Conservation (phyloP, 2,888 invertebrate genomes). For the Tinea pellionella region DNA sequence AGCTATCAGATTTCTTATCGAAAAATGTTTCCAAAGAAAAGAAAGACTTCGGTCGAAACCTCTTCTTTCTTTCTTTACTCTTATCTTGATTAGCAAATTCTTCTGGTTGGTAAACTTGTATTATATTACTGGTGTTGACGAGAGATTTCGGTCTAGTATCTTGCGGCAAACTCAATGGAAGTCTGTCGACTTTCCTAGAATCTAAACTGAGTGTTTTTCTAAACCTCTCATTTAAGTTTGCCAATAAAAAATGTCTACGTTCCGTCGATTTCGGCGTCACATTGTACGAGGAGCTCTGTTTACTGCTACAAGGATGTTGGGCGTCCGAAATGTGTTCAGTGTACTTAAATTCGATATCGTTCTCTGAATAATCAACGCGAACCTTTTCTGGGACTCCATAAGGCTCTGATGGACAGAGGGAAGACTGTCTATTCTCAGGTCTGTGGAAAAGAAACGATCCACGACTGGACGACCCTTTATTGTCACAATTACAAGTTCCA, state of each 20-base stretch:
- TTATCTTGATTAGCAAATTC: slow-evolving; percentile 53
- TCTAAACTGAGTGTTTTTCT: slow-evolving; percentile 63
- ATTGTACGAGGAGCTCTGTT: slow-evolving; percentile 47
- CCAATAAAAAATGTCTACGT: slow-evolving; percentile 48
- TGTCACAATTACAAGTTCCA: slow-evolving; percentile 48
- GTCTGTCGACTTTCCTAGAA: slow-evolving; percentile 52
- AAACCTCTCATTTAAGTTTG: slow-evolving; percentile 60
- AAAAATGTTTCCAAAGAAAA: slow-evolving; percentile 66
- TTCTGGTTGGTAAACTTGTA: slow-evolving; percentile 39
- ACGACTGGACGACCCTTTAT: slow-evolving; percentile 44
- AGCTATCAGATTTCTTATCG: slow-evolving; percentile 61
- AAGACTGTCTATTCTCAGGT: slow-evolving; percentile 43
- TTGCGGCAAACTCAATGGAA: slow-evolving; percentile 42
- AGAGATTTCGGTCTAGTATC: slow-evolving; percentile 57
- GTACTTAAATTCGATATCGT: slow-evolving; percentile 61
- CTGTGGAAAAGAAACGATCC: slow-evolving; percentile 59
- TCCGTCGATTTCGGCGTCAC: slow-evolving; percentile 60
- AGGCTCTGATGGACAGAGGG: slow-evolving; percentile 39
- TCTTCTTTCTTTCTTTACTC: slow-evolving; percentile 50
- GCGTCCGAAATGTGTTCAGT: slow-evolving; percentile 55
- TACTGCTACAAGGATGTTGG: slow-evolving; percentile 50
- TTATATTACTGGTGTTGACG: slow-evolving; percentile 52
- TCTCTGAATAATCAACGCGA: slow-evolving; percentile 45
- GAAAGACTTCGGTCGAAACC: slow-evolving; percentile 50
- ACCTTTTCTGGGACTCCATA: slow-evolving; percentile 30